phyloP scores from a whole-genome alignment of 2,797 vertebrate species.

The Coregonus sp. region DNA sequence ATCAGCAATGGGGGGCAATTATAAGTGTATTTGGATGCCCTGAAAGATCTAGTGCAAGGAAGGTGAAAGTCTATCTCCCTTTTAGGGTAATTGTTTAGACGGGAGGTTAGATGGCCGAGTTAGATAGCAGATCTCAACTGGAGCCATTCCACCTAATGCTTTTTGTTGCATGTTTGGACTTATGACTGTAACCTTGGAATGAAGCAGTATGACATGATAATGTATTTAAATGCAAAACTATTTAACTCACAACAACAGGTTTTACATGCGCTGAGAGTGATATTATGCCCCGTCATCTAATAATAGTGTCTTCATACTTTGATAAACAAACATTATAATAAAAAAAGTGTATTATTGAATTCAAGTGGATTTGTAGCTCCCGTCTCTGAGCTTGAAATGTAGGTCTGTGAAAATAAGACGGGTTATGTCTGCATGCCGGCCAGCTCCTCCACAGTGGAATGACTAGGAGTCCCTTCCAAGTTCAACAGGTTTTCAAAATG shows the following conservation, averaged over 20 bases:
- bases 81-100: too few species aligned
- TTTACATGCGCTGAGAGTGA: too few species aligned
- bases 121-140: background rate
- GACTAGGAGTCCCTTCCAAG: slow-evolving; percentile 13
- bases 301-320: too few species aligned
- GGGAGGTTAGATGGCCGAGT: too few species aligned
- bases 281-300: too few species aligned
- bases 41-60: background rate
- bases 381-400: slow-evolving; percentile 2
- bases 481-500: slow-evolving; percentile 25
- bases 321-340: too few species aligned
- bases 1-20: background rate
- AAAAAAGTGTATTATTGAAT: background rate
- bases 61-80: background rate
- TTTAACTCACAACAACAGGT: background rate
- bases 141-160: background rate
- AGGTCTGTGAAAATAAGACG: slow-evolving; percentile 1
- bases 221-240: background rate
- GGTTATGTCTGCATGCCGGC: background rate
- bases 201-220: background rate
- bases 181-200: background rate
- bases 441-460: background rate
- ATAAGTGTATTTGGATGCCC: background rate
- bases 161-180: background rate
- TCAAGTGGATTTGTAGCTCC: background rate